Conservation (phyloP, 1,140 invertebrate genomes). For the Laupala kohalensis region DNA sequence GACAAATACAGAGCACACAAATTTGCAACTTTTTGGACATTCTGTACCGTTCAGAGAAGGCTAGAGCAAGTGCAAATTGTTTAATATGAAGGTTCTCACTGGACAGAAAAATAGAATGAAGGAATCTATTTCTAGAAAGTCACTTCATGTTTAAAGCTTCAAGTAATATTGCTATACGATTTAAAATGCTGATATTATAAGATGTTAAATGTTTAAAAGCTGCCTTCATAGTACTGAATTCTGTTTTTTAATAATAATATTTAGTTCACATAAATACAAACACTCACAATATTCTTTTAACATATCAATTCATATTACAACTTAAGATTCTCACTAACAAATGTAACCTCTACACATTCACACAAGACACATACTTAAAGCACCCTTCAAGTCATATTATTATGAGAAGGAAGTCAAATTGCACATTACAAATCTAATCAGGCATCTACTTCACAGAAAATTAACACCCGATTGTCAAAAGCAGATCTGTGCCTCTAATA, state of each 20-base stretch:
- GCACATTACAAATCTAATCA: background rate
- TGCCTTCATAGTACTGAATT: too few species aligned
- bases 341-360: background rate
- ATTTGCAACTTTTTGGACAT: background rate
- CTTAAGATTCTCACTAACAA: too few species aligned
- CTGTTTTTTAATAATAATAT: too few species aligned
- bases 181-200: background rate
- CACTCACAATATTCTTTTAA: too few species aligned
- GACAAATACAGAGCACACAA: too few species aligned
- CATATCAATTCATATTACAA: too few species aligned
- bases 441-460: background rate
- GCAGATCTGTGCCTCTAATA: background rate
- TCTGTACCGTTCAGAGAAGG: background rate
- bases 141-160: background rate
- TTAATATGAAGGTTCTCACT: background rate
- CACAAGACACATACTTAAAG: background rate
- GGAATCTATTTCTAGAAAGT: background rate
- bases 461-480: background rate
- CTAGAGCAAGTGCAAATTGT: background rate
- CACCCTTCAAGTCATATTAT: background rate
- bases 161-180: background rate
- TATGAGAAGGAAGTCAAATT: background rate
- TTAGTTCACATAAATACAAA: too few species aligned
- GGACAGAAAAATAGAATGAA: background rate
- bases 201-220: background rate